Conservation (phyloP, 2,888 invertebrate genomes). For the Gortyna flavago region DNA sequence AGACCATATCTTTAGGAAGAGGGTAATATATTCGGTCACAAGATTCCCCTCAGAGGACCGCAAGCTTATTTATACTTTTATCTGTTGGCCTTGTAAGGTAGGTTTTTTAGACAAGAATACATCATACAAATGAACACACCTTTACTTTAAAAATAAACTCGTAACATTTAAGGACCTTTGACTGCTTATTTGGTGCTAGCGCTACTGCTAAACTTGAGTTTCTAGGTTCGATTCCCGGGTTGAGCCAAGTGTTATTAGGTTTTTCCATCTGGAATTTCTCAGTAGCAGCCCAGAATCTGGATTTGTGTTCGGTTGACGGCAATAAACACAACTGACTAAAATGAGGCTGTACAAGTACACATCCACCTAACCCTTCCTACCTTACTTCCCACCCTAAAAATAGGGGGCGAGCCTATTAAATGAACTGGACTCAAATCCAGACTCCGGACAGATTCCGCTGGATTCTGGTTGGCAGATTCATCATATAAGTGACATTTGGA, state of each 20-base stretch:
- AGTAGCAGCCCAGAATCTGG: neutral
- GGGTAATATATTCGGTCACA: constrained; percentile 5
- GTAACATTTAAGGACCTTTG: neutral
- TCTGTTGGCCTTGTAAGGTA: neutral
- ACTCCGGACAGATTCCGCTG: neutral
- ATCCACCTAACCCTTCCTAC: neutral
- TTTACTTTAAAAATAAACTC: neutral
- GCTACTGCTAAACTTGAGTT: neutral
- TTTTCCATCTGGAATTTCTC: neutral
- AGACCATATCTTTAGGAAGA: neutral
- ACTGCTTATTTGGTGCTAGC: neutral
- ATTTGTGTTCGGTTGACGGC: neutral
- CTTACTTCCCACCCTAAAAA: neutral
- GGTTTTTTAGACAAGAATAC: neutral
- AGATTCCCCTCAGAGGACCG: neutral
- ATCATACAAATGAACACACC: neutral
- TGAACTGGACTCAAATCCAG: neutral
- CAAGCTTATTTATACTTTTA: constrained; percentile 6
- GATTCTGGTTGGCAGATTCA: neutral
- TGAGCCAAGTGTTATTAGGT: neutral
- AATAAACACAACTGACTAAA: neutral
- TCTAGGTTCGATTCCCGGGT: neutral
- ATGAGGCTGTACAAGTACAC: neutral
- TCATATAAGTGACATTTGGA: neutral
- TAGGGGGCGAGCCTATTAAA: neutral